Conservation (phyloP, 2,113 vertebrate genomes). For the Xyrauchen texanus region DNA sequence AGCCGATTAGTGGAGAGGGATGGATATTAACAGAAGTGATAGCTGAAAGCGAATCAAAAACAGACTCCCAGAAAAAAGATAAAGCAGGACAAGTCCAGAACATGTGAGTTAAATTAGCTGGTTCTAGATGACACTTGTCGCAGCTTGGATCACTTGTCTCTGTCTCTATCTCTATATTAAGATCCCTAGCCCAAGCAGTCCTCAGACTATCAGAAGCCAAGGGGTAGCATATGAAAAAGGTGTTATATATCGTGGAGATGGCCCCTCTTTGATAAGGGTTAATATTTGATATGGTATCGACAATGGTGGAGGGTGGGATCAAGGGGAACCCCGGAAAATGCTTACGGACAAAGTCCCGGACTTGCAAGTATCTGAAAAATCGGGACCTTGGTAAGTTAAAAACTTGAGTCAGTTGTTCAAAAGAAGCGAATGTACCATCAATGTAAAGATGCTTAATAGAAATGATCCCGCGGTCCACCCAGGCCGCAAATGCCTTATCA, state of each 20-base stretch:
- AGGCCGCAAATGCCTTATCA: neutral
- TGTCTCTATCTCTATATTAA: no score
- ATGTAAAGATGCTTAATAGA: constrained; percentile 8
- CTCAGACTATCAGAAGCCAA: no score
- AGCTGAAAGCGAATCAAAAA: neutral
- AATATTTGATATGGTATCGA: neutral
- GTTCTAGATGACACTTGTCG: no score
- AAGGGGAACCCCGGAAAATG: neutral
- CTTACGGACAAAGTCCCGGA: neutral
- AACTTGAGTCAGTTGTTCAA: neutral
- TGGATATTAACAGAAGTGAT: neutral
- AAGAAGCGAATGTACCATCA: neutral
- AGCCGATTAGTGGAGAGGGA: neutral
- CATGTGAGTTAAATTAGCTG: neutral
- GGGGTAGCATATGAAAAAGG: no score
- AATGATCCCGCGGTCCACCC: neutral
- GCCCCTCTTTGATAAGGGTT: no score
- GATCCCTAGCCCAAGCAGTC: no score
- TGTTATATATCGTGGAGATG: no score
- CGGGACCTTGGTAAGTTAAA: neutral
- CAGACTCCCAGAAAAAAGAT: neutral
- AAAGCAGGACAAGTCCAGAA: neutral
- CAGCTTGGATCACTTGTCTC: no score
- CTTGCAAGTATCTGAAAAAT: neutral
- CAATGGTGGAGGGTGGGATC: neutral